phyloP scores from a whole-genome alignment of 2,113 vertebrate genomes.

The Aptenodytes patagonicus region DNA sequence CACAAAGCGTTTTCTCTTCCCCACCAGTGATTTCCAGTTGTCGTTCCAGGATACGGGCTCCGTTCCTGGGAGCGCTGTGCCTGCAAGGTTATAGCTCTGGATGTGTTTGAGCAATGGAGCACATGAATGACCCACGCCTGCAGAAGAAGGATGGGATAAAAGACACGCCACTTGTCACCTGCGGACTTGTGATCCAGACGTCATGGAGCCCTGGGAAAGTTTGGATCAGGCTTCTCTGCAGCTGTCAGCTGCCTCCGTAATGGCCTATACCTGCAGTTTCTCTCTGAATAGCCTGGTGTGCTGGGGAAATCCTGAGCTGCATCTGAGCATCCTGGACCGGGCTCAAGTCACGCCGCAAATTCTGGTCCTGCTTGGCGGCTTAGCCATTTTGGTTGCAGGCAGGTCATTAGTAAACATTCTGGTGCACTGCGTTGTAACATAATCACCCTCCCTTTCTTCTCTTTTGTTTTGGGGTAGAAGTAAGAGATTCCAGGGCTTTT shows the following conservation, averaged over 20 bases:
- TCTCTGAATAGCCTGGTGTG: background rate
- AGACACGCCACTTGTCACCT: background rate
- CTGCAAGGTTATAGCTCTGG: background rate
- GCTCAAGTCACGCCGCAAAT: rapidly evolving
- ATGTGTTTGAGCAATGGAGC: background rate
- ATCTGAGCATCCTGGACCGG: background rate
- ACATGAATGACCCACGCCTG: background rate
- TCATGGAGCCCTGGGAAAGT: background rate
- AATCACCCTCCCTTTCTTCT: background rate
- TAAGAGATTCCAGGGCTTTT: background rate
- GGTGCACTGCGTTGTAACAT: background rate
- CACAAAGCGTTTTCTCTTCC: background rate
- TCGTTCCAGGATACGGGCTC: background rate
- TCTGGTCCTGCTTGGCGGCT: background rate
- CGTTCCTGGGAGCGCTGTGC: background rate
- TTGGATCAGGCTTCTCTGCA: background rate
- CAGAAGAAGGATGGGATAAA: background rate
- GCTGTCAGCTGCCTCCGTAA: background rate
- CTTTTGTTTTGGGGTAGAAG: rapidly evolving
- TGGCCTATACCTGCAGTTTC: background rate
- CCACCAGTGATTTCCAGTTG: background rate
- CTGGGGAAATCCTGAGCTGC: background rate
- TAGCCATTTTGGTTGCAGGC: background rate
- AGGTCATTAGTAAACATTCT: background rate
- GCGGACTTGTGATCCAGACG: background rate